phyloP scores from a whole-genome alignment of 2,888 invertebrate species.

The Parnassius mnemosyne region DNA sequence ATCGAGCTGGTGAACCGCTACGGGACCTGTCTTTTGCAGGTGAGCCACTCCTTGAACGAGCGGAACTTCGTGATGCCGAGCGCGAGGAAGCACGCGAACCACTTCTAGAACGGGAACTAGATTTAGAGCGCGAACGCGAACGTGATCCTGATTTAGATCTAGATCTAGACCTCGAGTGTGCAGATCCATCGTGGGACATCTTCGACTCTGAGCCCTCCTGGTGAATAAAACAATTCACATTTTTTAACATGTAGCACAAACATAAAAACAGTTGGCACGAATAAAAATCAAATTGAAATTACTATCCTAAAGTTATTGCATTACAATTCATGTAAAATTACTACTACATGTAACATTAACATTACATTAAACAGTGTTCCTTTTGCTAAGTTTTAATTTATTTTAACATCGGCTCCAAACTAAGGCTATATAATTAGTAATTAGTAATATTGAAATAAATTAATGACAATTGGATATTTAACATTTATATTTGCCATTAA shows the following conservation, averaged over 20 bases:
- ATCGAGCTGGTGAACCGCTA: conserved; percentile 34
- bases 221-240: conserved; percentile 3
- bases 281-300: no score
- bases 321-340: no score
- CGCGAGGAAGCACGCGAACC: conserved; percentile 47
- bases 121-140: conserved; percentile 39
- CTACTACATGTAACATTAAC: no score
- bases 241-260: neutral
- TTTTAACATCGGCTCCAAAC: no score
- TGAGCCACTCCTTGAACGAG: conserved; percentile 36
- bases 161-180: conserved; percentile 39
- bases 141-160: conserved; percentile 28
- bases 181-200: conserved; percentile 61
- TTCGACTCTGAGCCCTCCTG: conserved; percentile 59
- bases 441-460: no score
- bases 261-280: no score
- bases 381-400: no score
- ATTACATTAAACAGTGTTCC: no score
- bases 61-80: conserved; percentile 37
- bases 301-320: no score
- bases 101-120: conserved; percentile 47
- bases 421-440: no score
- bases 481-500: no score
- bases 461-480: no score
- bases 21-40: conserved; percentile 32